phyloP scores from a whole-genome alignment of 2,113 vertebrate genomes.

The Naja naja region DNA sequence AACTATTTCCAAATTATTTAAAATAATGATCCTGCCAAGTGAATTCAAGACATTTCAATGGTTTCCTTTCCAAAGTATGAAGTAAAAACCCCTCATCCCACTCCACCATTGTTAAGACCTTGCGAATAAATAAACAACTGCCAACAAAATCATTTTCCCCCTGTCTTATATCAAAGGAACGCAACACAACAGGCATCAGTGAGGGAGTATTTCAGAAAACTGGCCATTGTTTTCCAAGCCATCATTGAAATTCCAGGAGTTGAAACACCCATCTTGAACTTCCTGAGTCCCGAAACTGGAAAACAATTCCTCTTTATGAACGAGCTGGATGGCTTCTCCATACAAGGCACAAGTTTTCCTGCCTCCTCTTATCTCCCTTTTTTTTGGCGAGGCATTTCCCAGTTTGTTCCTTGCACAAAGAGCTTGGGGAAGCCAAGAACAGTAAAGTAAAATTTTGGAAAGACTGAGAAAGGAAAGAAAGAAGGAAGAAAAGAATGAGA shows the following conservation, averaged over 20 bases:
- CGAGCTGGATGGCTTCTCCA: neutral
- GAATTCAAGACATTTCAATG: neutral
- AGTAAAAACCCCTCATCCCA: neutral
- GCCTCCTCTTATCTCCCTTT: neutral
- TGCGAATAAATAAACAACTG: neutral
- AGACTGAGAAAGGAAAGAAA: neutral
- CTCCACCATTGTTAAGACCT: neutral
- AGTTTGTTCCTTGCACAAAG: neutral
- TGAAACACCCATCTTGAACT: neutral
- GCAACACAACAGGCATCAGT: neutral
- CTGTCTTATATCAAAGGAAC: neutral
- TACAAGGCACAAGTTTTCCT: neutral
- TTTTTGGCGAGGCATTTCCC: neutral
- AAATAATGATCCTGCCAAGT: neutral
- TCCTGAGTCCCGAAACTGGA: neutral
- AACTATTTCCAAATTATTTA: neutral
- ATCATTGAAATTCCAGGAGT: neutral
- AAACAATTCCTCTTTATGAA: neutral
- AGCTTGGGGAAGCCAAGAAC: neutral
- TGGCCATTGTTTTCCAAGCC: neutral
- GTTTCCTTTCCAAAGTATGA: neutral
- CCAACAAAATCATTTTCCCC: neutral
- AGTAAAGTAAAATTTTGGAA: neutral
- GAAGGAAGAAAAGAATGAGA: too few species aligned
- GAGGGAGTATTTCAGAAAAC: neutral